phyloP scores from a whole-genome alignment of 1,140 invertebrate genomes.

The Nephotettix cincticeps region DNA sequence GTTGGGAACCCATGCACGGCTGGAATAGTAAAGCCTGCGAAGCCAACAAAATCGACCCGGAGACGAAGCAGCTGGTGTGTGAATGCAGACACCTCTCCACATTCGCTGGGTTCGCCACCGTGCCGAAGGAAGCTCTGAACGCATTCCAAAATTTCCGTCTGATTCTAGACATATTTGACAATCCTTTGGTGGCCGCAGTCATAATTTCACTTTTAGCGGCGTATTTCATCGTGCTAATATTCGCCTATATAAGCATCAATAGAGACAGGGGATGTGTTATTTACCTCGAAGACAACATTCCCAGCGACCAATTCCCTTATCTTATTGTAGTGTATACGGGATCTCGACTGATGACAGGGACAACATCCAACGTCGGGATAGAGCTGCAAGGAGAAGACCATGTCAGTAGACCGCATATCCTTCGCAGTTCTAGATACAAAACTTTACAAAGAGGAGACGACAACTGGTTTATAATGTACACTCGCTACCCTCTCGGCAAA shows the following conservation, averaged over 20 bases:
- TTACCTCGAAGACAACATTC: constrained; percentile 7
- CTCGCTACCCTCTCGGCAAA: neutral
- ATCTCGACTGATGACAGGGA: neutral
- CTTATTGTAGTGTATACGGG: constrained; percentile 10
- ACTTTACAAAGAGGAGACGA: neutral
- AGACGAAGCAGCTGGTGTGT: neutral
- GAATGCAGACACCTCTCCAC: neutral
- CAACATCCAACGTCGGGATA: constrained; percentile 3
- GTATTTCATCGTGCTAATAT: neutral
- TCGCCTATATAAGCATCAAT: neutral
- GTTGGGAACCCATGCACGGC: no score
- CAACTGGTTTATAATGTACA: constrained; percentile 1
- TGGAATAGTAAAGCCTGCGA: neutral
- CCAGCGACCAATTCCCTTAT: neutral
- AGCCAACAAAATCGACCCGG: neutral
- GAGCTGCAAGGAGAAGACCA: neutral
- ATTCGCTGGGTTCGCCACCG: neutral
- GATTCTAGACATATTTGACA: neutral
- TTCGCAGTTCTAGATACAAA: neutral
- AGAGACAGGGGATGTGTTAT: neutral
- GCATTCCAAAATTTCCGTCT: neutral
- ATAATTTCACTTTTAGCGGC: neutral
- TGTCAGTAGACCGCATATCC: neutral
- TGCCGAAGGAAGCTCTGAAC: neutral
- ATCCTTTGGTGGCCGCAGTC: neutral